Evolutionary conservation across 2,797 vertebrate species (phyloP).

Genomic region (Rhadinocentrus ornatus): DNA sequence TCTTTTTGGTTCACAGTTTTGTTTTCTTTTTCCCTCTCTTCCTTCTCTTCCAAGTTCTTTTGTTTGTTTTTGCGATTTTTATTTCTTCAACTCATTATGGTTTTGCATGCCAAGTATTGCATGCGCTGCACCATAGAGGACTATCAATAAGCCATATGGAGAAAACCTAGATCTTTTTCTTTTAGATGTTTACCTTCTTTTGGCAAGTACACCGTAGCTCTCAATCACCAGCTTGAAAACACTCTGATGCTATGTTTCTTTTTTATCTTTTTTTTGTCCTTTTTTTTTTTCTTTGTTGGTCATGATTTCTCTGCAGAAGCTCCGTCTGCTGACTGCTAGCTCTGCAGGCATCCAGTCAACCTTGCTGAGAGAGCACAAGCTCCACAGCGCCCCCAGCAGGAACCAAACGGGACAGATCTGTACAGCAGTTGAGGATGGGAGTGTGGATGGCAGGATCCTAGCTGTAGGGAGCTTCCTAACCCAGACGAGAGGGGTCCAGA

Average conservation of each 20-base stretch:
- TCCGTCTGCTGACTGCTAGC: constrained; percentile 79
- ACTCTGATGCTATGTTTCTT: constrained; percentile 82
- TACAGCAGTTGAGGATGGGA: constrained; percentile 77
- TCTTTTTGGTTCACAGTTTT: constrained; percentile 83
- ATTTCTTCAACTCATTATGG: constrained; percentile 87
- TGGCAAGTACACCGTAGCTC: constrained; percentile 83
- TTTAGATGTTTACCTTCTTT: constrained; percentile 86
- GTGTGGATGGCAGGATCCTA: constrained; percentile 73
- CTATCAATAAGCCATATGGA: constrained; percentile 88
- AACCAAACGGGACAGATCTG: constrained; percentile 74
- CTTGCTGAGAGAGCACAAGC: constrained; percentile 79
- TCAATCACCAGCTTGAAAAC: constrained; percentile 60
- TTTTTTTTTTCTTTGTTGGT: constrained; percentile 73
- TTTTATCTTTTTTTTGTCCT: constrained; percentile 71
- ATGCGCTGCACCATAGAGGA: constrained; percentile 99
- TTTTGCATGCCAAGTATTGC: constrained; percentile 98
- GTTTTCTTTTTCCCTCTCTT: constrained; percentile 78
- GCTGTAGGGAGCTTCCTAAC: constrained; percentile 72
- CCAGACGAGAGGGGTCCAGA: constrained; percentile 82
- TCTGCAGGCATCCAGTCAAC: constrained; percentile 81
- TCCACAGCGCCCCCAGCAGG: constrained; percentile 78
- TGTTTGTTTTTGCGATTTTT: constrained; percentile 82
- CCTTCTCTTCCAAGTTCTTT: constrained; percentile 81
- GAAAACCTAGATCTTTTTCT: constrained; percentile 85
- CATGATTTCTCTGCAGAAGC: constrained; percentile 87